Percentiles rank a stretch among this genome's conserved stretches.
Evolutionary conservation across 2,888 invertebrate species (phyloP).

Genomic region (Cheilosia vulpina): DNA sequence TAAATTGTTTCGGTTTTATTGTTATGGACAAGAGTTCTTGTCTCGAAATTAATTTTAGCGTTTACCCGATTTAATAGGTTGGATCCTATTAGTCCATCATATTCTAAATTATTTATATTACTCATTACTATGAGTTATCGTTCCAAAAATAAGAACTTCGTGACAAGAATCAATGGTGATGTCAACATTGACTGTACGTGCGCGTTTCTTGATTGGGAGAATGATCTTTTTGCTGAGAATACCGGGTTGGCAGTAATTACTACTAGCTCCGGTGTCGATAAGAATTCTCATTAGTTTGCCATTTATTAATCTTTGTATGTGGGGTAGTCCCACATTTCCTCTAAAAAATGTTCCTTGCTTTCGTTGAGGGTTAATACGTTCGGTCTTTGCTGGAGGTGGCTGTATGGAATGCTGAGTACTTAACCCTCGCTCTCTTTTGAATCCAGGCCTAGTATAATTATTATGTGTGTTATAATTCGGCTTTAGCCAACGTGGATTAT

Average conservation of each 20-base stretch:
- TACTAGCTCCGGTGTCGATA: conserved; percentile 24
- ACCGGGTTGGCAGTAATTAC: conserved; percentile 27
- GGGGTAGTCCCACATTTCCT: conserved; percentile 14
- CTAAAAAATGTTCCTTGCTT: conserved; percentile 25
- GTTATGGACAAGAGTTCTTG: conserved; percentile 2
- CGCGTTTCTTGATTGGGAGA: conserved; percentile 14
- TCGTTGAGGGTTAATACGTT: conserved; percentile 32
- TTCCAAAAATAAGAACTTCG: conserved; percentile 6
- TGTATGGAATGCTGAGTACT: conserved; percentile 16
- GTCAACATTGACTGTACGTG: too few species aligned
- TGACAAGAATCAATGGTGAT: background rate
- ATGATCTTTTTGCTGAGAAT: conserved; percentile 9
- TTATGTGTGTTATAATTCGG: conserved; percentile 12
- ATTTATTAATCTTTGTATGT: conserved; percentile 1
- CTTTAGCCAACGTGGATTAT: conserved; percentile 10
- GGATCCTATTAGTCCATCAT: too few species aligned
- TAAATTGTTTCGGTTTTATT: conserved; percentile 24
- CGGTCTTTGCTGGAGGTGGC: conserved; percentile 20
- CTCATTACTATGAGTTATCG: background rate
- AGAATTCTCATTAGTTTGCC: conserved; percentile 7
- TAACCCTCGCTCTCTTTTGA: conserved; percentile 21
- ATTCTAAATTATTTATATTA: background rate
- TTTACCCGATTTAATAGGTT: conserved; percentile 9
- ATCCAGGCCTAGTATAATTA: too few species aligned
- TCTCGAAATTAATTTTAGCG: conserved; percentile 25